These are phyloP conservation scores for Pitangus sulphuratus DNA, from an alignment of 2,797 vertebrate genomes.

Conservation along the genomic window DNA sequence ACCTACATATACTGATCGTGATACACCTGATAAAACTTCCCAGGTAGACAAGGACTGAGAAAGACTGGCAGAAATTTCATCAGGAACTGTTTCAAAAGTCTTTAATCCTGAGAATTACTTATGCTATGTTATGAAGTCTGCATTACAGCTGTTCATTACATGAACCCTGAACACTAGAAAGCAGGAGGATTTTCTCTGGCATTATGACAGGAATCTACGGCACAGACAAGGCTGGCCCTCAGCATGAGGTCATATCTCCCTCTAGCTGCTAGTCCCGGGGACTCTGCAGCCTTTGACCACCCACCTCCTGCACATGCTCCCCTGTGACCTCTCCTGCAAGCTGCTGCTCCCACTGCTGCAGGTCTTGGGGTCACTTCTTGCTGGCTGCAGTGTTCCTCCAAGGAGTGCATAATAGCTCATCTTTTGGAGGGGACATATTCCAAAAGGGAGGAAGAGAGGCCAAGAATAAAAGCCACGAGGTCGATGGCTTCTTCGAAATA, in stretches of 20 bases:
- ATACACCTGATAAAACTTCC: slow-evolving; percentile 44
- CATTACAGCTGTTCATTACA: not conserved
- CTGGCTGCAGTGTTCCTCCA: not conserved
- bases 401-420: not conserved
- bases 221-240: not conserved
- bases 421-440: not conserved
- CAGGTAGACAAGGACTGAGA: not conserved
- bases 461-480: not conserved
- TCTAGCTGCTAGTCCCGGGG: slow-evolving; percentile 63
- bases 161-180: not conserved
- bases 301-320: not conserved
- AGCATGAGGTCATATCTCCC: slow-evolving; percentile 58
- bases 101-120: not conserved
- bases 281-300: slow-evolving; percentile 24
- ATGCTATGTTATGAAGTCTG: not conserved
- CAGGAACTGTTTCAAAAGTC: slow-evolving; percentile 32
- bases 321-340: accelerated
- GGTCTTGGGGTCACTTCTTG: not conserved
- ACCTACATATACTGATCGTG: not conserved
- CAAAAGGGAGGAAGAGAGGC: not conserved
- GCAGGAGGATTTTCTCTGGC: not conserved
- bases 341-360: not conserved
- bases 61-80: slow-evolving; percentile 9
- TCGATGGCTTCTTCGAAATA: not conserved
- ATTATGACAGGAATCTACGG: not conserved